Evolutionary conservation across 2,797 vertebrate species (phyloP).

Genomic region (Diplodus puntazzo): DNA sequence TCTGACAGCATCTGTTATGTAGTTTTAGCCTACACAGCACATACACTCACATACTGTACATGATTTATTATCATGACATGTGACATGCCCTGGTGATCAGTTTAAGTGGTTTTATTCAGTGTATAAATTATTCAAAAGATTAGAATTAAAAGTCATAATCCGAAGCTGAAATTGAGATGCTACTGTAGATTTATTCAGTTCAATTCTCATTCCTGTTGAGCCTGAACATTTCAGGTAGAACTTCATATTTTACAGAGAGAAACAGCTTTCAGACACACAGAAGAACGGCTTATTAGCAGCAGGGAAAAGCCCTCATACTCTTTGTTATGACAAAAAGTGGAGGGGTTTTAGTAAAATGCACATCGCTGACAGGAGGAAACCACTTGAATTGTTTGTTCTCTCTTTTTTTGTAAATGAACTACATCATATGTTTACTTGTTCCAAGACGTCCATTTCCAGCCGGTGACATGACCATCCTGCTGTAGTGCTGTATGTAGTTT

Average conservation of each 20-base stretch:
- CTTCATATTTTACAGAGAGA: slow-evolving; percentile 32
- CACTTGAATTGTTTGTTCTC: slow-evolving; percentile 15
- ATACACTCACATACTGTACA: background rate
- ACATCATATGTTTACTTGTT: slow-evolving; percentile 11
- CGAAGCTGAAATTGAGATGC: background rate
- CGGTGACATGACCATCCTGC: slow-evolving; percentile 1
- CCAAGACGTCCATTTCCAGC: background rate
- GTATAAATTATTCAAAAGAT: slow-evolving; percentile 44
- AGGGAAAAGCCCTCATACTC: slow-evolving; percentile 21
- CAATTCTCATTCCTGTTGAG: slow-evolving; percentile 10
- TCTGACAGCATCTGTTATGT: slow-evolving; percentile 23
- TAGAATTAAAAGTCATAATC: slow-evolving; percentile 32
- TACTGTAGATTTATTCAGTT: slow-evolving; percentile 2
- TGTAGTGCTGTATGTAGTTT: slow-evolving; percentile 1
- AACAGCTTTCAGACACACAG: slow-evolving; percentile 50
- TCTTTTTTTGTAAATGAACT: slow-evolving; percentile 19
- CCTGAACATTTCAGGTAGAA: slow-evolving; percentile 15
- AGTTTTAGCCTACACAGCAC: slow-evolving; percentile 4
- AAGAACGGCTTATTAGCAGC: slow-evolving; percentile 46
- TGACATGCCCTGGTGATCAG: slow-evolving; percentile 26
- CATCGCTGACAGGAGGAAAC: slow-evolving; percentile 28
- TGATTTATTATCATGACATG: slow-evolving; percentile 45
- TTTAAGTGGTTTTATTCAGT: slow-evolving; percentile 33
- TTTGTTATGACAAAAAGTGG: slow-evolving; percentile 41
- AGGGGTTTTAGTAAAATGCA: slow-evolving; percentile 29